Conservation (phyloP, 2,797 vertebrate species). For the Nyctibius grandis region DNA sequence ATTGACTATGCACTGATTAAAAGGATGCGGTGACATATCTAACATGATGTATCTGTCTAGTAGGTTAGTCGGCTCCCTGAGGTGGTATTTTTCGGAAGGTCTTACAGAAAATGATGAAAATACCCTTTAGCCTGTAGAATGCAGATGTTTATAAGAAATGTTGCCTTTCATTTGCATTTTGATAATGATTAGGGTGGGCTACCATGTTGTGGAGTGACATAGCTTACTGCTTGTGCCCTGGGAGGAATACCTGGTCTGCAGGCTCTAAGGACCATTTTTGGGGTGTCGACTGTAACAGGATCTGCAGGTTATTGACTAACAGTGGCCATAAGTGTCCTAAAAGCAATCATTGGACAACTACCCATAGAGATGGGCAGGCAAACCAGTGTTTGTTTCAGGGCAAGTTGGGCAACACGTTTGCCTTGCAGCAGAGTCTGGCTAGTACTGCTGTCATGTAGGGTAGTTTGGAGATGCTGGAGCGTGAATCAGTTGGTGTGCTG, state of each 20-base stretch:
- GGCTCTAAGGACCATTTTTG: neutral
- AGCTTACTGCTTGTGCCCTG: neutral
- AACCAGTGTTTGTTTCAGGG: neutral
- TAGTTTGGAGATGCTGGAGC: neutral
- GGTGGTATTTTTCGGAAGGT: neutral
- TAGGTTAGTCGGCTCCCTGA: conserved; percentile 14
- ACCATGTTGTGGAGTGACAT: neutral
- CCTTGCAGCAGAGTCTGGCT: neutral
- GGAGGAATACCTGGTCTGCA: neutral
- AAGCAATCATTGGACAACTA: neutral
- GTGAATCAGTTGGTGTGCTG: neutral
- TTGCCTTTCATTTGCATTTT: conserved; percentile 4
- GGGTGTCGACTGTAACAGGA: neutral
- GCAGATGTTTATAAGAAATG: neutral
- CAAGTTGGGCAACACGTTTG: neutral
- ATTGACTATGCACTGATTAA: conserved; percentile 59
- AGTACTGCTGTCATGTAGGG: neutral
- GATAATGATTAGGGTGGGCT: neutral
- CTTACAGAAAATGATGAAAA: conserved; percentile 36
- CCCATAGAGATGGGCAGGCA: neutral
- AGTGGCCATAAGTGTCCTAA: neutral
- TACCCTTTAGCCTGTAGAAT: neutral
- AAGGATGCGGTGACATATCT: conserved; percentile 37
- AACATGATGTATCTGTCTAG: conserved; percentile 19
- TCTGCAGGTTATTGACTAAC: neutral